phyloP scores from a whole-genome alignment of 2,797 vertebrate genomes.

The Gallinago stenura region DNA sequence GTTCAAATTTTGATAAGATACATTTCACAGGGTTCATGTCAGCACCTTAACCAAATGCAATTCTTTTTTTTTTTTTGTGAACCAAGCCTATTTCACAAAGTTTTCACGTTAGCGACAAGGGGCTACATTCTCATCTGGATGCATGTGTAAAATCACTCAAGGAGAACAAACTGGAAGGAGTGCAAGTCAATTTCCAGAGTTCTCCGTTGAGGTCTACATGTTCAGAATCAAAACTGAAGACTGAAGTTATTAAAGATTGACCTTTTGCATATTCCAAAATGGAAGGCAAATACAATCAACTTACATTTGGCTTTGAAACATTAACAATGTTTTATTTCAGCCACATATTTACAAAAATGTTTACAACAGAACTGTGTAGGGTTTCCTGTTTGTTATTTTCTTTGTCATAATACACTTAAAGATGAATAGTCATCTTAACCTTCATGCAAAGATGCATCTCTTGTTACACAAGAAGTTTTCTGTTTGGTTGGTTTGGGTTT shows the following conservation, averaged over 20 bases:
- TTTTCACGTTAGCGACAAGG: not conserved
- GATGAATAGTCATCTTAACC: slow-evolving; percentile 71
- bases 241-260: slow-evolving; percentile 40
- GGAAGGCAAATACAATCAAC: slow-evolving; percentile 66
- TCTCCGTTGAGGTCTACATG: not conserved
- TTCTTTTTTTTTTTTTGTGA: not conserved
- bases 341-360: slow-evolving; percentile 81
- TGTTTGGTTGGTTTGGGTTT: not conserved
- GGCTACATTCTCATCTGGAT: slow-evolving; percentile 35
- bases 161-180: slow-evolving; percentile 28
- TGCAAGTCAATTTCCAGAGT: slow-evolving; percentile 13
- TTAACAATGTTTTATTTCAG: slow-evolving; percentile 77
- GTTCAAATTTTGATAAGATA: not conserved
- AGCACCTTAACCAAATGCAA: slow-evolving; percentile 43
- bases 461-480: slow-evolving; percentile 54
- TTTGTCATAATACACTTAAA: slow-evolving; percentile 63
- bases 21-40: slow-evolving; percentile 19
- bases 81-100: not conserved
- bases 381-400: slow-evolving; percentile 22
- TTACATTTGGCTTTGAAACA: slow-evolving; percentile 76
- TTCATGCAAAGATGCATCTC: slow-evolving; percentile 61
- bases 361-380: slow-evolving; percentile 66
- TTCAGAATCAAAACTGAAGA: slow-evolving; percentile 44
- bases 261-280: slow-evolving; percentile 49
- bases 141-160: not conserved